These are phyloP conservation scores for Cryptoblepharus egeriae DNA, from an alignment of 2,797 vertebrate genomes.

Conservation along the genomic window DNA sequence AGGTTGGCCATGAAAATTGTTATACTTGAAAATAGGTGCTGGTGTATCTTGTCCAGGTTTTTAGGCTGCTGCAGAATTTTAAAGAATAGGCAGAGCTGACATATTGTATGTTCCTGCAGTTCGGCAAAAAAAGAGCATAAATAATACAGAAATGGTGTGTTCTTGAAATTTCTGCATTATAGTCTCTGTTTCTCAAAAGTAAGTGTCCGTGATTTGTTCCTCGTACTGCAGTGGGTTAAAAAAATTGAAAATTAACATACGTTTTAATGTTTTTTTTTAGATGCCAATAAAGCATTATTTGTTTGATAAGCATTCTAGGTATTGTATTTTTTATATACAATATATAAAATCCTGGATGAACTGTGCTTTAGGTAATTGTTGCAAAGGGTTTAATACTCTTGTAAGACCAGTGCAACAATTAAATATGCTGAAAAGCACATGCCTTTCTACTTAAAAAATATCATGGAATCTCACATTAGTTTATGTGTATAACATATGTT, in stretches of 20 bases:
- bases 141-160: constrained; percentile 86
- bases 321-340: constrained; percentile 91
- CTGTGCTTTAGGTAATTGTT: constrained; percentile 70
- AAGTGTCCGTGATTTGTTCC: constrained; percentile 98
- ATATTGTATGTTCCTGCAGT: constrained; percentile 88
- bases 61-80: constrained; percentile 93
- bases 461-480: constrained; percentile 71
- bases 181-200: constrained; percentile 93
- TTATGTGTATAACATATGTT: constrained; percentile 70
- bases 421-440: constrained; percentile 68
- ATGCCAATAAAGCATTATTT: constrained; percentile 99
- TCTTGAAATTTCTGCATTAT: constrained; percentile 86
- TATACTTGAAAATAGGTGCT: constrained; percentile 87
- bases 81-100: constrained; percentile 91
- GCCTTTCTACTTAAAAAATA: constrained; percentile 67
- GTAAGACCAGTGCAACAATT: constrained; percentile 75
- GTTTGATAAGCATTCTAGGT: constrained; percentile 99
- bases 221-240: constrained; percentile 89
- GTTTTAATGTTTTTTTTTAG: constrained; percentile 98
- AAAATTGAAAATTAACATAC: constrained; percentile 76
- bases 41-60: constrained; percentile 88
- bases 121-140: constrained; percentile 81
- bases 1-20: constrained; percentile 85
- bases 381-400: constrained; percentile 71
- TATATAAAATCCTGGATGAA: constrained; percentile 76